Conservation (phyloP, 2,888 invertebrate species). For the Caenorhabditis parvicauda region DNA sequence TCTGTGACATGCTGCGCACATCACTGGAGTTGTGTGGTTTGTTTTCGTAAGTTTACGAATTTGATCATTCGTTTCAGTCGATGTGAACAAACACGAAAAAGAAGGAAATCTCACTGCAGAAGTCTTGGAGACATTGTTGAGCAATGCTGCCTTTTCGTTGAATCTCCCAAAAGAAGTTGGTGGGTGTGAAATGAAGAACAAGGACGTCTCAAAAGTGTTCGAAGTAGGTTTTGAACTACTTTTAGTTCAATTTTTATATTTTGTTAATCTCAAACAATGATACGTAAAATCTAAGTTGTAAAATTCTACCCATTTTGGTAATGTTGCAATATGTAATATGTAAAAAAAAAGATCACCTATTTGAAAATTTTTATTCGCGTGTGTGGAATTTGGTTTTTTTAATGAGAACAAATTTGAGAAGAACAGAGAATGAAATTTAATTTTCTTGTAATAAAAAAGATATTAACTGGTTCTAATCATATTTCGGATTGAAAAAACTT, state of each 20-base stretch:
- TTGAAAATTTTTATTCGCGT: too few species aligned
- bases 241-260: neutral
- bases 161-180: slow-evolving; percentile 49
- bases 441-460: neutral
- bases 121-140: slow-evolving; percentile 33
- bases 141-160: slow-evolving; percentile 38
- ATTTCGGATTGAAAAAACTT: neutral
- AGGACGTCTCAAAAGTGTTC: slow-evolving; percentile 49
- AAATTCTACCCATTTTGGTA: too few species aligned
- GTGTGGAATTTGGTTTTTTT: neutral
- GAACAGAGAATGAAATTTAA: neutral
- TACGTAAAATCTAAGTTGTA: too few species aligned
- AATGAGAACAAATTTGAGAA: too few species aligned
- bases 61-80: slow-evolving; percentile 11
- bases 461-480: neutral
- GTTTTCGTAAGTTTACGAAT: slow-evolving; percentile 1
- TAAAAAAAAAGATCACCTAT: too few species aligned
- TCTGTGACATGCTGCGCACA: slow-evolving; percentile 26
- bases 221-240: slow-evolving; percentile 31
- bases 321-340: too few species aligned
- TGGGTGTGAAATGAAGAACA: slow-evolving; percentile 54
- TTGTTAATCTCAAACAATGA: neutral
- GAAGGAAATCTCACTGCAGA: slow-evolving; percentile 25
- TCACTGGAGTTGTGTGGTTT: slow-evolving; percentile 32
- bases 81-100: slow-evolving; percentile 28